Base-by-base conservation (phyloP, 2,888 invertebrate genomes). In the Mycalesis mineus region DNA sequence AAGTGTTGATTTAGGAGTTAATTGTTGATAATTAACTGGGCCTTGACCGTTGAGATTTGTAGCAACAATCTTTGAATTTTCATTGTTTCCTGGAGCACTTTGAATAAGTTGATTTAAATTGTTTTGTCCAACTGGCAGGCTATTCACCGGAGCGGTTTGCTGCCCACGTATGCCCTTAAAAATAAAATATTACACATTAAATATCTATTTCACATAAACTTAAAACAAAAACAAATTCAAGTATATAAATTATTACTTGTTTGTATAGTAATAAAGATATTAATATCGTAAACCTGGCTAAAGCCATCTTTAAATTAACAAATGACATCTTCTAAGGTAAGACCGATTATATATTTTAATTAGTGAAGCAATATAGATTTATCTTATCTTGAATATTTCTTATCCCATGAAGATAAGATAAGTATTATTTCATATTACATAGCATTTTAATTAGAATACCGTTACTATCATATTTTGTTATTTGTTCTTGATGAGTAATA, bases 221-320 rank as follows among this genome's bases (percentile, higher is more conserved):
- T 7, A 39, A 14, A 39, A n/a, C 6, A 1, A 39, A 39, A 39
- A 14, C 7, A 2, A 45, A 29, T 9, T 7, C 5, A 33, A 9
- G 37, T 9, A 44, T 11, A 36, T 14, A 17, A 22, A 22, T 17
- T 52, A 48, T 65, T 65, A 70, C 68, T 63, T 72, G 61, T 36
- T 65, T 49, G 60, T 72, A 71, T 48, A 80, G 61, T 40, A 82
- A 62, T 56, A 80, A 67, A 63, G 74, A 62, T 29, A 75, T 67
- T 57, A 74, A 61, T 57, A 71, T 70, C 60, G 68, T 64, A 65
- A 75, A 64, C 69, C 70, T 75, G 65, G 73, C 72, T 61, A 61
- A 61, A 61, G 73, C 74, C 86, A 86, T 87, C 67, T 71, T 73
- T 68, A 71, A 77, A 80, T 68, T 69, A 75, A 70, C 68, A 65